phyloP scores from a whole-genome alignment of 2,797 vertebrate species.

The Falco peregrinus region DNA sequence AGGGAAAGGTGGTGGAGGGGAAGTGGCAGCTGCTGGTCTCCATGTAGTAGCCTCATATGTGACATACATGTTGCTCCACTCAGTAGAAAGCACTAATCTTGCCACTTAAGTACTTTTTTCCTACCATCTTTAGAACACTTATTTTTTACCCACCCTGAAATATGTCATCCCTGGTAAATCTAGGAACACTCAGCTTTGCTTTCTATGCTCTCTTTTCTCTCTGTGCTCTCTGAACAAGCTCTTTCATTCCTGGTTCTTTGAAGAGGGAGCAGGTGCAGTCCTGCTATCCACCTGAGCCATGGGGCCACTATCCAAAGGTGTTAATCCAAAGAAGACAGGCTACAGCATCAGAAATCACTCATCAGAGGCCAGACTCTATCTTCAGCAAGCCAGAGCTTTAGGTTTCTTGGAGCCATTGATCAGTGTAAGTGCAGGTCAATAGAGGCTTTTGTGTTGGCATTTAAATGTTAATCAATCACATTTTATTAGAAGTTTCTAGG shows the following conservation, averaged over 20 bases:
- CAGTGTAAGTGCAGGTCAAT: conserved; percentile 63
- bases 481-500: conserved; percentile 76
- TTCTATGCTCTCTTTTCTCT: background rate
- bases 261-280: background rate
- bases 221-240: background rate
- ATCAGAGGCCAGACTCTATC: conserved; percentile 9
- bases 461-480: conserved; percentile 76
- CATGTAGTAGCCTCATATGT: background rate
- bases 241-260: background rate
- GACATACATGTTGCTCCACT: background rate
- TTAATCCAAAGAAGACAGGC: conserved; percentile 37
- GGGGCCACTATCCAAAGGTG: conserved; percentile 27
- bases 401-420: conserved; percentile 75
- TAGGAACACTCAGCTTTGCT: background rate
- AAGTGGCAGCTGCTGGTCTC: background rate
- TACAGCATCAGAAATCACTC: conserved; percentile 37
- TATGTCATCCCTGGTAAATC: background rate
- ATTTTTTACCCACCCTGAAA: background rate
- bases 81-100: background rate
- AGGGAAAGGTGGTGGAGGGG: background rate
- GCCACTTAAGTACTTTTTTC: background rate
- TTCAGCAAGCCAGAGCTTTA: conserved; percentile 26
- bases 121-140: background rate
- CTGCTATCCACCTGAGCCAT: background rate
- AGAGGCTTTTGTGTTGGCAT: conserved; percentile 68